Percentiles rank a stretch among this genome's conserved stretches.
Conservation (phyloP, 2,797 vertebrate genomes). For the Danio albolineatus region DNA sequence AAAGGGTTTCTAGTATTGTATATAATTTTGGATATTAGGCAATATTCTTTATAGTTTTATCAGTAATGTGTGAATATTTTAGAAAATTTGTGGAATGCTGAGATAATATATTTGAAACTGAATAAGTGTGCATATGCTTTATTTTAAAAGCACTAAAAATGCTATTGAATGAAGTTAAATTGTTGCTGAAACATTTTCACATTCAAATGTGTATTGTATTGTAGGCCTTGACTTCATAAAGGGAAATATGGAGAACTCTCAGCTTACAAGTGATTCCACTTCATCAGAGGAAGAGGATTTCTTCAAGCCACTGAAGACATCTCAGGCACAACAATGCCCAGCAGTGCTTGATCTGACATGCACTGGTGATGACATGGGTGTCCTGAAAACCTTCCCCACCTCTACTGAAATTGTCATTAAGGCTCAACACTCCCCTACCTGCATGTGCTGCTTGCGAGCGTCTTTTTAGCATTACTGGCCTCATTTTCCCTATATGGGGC, state of each 20-base stretch:
- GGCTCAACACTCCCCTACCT: not conserved
- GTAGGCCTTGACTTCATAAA: slow-evolving; percentile 8
- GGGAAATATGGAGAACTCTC: not conserved
- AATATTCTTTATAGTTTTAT: too few relatives aligned
- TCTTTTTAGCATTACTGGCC: not conserved
- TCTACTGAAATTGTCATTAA: not conserved
- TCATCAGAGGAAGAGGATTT: too few relatives aligned
- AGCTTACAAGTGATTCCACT: not conserved
- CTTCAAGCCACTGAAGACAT: too few relatives aligned
- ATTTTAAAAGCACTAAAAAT: not conserved
- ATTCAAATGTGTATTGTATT: slow-evolving; percentile 5
- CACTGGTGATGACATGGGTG: slow-evolving; percentile 8
- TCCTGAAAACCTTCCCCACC: slow-evolving; percentile 6
- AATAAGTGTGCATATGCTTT: too few relatives aligned
- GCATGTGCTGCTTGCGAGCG: not conserved
- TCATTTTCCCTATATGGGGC: too few relatives aligned
- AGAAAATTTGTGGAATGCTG: too few relatives aligned
- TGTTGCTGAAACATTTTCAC: not conserved
- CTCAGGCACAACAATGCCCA: too few relatives aligned
- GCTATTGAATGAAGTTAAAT: not conserved
- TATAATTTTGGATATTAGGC: too few relatives aligned
- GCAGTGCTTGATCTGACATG: not conserved
- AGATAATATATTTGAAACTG: too few relatives aligned
- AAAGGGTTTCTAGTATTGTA: too few relatives aligned
- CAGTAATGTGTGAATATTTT: too few relatives aligned